These are phyloP conservation scores for Bombus vancouverensis DNA, from an alignment of 1,140 invertebrate species.

Conservation along the genomic window DNA sequence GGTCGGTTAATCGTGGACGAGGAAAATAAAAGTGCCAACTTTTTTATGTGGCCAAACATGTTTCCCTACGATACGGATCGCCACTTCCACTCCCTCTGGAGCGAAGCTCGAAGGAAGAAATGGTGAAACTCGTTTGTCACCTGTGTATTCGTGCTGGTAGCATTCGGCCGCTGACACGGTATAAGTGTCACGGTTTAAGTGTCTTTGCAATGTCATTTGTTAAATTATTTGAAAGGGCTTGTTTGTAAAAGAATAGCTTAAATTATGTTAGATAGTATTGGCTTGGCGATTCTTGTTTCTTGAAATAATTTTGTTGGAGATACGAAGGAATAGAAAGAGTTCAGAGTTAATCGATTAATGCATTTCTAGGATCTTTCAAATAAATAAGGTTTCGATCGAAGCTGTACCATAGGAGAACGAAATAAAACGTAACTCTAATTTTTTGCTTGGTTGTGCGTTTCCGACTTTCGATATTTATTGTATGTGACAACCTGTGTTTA, in stretches of 20 bases:
- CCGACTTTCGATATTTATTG: neutral
- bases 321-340: neutral
- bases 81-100: neutral
- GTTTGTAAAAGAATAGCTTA: neutral
- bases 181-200: neutral
- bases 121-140: slow-evolving; percentile 34
- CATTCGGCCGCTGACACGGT: neutral
- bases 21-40: slow-evolving; percentile 45
- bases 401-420: neutral
- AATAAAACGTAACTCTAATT: neutral
- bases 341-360: too few species aligned
- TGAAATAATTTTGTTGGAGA: neutral
- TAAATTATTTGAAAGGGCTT: neutral
- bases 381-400: neutral
- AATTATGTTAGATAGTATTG: neutral
- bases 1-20: slow-evolving; percentile 30
- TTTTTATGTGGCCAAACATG: slow-evolving; percentile 61
- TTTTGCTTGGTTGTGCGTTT: neutral
- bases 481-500: neutral
- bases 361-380: neutral
- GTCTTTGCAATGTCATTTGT: neutral
- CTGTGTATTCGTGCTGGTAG: slow-evolving; percentile 36
- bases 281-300: neutral
- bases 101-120: slow-evolving; percentile 10
- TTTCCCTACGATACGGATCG: slow-evolving; percentile 21